Percentiles rank a stretch among this genome's conserved stretches.
phyloP scores from a whole-genome alignment of 2,888 invertebrate genomes.

The Bellardia pandia region DNA sequence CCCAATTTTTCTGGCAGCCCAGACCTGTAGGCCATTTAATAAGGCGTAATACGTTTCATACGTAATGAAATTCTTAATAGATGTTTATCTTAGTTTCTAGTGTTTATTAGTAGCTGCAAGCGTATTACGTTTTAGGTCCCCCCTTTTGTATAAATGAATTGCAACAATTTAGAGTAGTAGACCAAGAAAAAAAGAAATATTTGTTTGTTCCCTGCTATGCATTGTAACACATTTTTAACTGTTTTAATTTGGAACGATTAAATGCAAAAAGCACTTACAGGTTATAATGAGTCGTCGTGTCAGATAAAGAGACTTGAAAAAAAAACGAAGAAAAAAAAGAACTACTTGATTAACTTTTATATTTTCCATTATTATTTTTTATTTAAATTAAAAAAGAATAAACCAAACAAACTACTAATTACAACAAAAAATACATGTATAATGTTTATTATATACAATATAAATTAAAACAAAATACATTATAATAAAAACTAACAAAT shows the following conservation, averaged over 20 bases:
- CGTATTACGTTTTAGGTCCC: conserved; percentile 69
- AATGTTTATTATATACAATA: conserved; percentile 43
- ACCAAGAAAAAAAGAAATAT: conserved; percentile 6
- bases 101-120: conserved; percentile 54
- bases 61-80: conserved; percentile 56
- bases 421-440: conserved; percentile 29
- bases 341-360: conserved; percentile 37
- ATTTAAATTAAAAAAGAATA: conserved; percentile 48
- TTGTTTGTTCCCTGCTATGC: conserved; percentile 1
- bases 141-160: conserved; percentile 63
- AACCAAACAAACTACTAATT: conserved; percentile 41
- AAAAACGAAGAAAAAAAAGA: conserved; percentile 15
- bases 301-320: conserved; percentile 27
- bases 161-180: conserved; percentile 51
- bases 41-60: conserved; percentile 68
- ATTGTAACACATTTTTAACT: conserved; percentile 30
- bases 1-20: conserved; percentile 68
- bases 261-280: conserved; percentile 21
- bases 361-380: conserved; percentile 32
- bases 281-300: conserved; percentile 19
- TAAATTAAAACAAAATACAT: conserved; percentile 17
- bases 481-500: conserved; percentile 1
- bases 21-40: conserved; percentile 26
- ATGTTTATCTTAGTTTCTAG: conserved; percentile 70
- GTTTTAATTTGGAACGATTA: conserved; percentile 39